Conservation (phyloP, 2,797 vertebrate genomes). For the Sternarchorhynchus goeldii region DNA sequence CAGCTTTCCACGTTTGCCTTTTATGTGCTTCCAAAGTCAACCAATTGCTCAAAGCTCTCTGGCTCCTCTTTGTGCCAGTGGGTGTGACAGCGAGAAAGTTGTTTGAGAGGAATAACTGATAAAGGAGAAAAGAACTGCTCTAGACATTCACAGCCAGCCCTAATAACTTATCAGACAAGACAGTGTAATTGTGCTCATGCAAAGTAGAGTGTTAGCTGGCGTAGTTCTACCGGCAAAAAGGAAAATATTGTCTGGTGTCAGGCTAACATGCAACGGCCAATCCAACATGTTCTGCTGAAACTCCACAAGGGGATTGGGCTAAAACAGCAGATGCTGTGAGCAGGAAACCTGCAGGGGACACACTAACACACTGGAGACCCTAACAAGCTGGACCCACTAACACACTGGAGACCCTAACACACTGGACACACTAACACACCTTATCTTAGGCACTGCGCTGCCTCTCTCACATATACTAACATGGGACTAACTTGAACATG, state of each 20-base stretch:
- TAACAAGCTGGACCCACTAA: too few relatives aligned
- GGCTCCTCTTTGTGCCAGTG: slow-evolving; percentile 59
- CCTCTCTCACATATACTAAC: too few relatives aligned
- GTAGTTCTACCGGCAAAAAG: slow-evolving; percentile 12
- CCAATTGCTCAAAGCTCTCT: slow-evolving; percentile 66
- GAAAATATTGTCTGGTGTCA: slow-evolving; percentile 48
- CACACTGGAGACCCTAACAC: too few relatives aligned
- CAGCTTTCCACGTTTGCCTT: slow-evolving; percentile 61
- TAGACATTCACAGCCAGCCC: slow-evolving; percentile 26
- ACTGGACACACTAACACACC: too few relatives aligned
- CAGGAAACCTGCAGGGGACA: too few relatives aligned
- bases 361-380: too few relatives aligned
- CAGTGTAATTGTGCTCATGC: slow-evolving; percentile 51
- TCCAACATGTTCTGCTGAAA: not conserved
- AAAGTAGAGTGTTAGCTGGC: slow-evolving; percentile 40
- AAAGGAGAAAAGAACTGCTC: slow-evolving; percentile 47
- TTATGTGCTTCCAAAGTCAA: slow-evolving; percentile 71
- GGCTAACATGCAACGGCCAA: slow-evolving; percentile 46
- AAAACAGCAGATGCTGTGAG: too few relatives aligned
- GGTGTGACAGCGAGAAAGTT: slow-evolving; percentile 51
- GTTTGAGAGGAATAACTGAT: slow-evolving; percentile 54
- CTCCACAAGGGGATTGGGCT: too few relatives aligned
- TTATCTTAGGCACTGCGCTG: too few relatives aligned
- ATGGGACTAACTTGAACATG: too few relatives aligned
- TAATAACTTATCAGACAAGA: slow-evolving; percentile 57